Base-by-base conservation (phyloP, 2,113 vertebrate genomes). In the Propithecus coquereli region DNA sequence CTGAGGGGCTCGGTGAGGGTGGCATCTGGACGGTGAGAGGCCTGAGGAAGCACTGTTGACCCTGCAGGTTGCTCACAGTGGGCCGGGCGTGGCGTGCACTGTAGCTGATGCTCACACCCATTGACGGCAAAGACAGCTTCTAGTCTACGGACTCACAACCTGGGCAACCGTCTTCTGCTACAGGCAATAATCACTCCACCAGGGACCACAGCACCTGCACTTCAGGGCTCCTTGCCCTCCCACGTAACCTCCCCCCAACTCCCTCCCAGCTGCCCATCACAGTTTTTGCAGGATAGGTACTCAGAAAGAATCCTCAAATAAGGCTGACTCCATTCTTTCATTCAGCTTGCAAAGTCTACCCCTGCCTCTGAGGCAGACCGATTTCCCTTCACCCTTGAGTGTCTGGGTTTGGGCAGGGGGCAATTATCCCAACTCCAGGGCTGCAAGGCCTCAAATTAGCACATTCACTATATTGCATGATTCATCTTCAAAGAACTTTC, bases 401-500 rank as follows among this genome's bases (percentile, higher is more conserved):
- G 47, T 50, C 37, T 59, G 32, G 4, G 0, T 59, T 88, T 92
- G 65, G 77, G 47, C 22, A 84, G 65, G 17, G 40, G 74, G 32
- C 9, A 2, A 40, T 82, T 50, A 68, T 73, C 68, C 65, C 65
- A 91, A 20, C 30, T 32, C 16, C 10, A 71, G 50, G 61, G 50
- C 81, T 63, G 8, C 73, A 61, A 65, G 54, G 59, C 22, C 71
- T 85, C 90, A 25, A 90, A 91, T 96, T 47, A 97, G 61, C 86
- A 80, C 45, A 30, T 43, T 91, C 70, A 83, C 52, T 45, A 6
- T 9, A 50, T 16, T 68, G 34, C 61, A 91, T 96, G 96, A 97
- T 65, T 95, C 97, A 97, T 70, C 57, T 37, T 90, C 37, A 70
- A 88, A 96, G 88, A 96, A 91, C 88, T 88, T 97, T 97, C 97